Percentiles rank a stretch among this genome's conserved stretches.
These are phyloP conservation scores for Andrena fulva DNA, from an alignment of 2,888 invertebrate species.

Conservation along the genomic window DNA sequence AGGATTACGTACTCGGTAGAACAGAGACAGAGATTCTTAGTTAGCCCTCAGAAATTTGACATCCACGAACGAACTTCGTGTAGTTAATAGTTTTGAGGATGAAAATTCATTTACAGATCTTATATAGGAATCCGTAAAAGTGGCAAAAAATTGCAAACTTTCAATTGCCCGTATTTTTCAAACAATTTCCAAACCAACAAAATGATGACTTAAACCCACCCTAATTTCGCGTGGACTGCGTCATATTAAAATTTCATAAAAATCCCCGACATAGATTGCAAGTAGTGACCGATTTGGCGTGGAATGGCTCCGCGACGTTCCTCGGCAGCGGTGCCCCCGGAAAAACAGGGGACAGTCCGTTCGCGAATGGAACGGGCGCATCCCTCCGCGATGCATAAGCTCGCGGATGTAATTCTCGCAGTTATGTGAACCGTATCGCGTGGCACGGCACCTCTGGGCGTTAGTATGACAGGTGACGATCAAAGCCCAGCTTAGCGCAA, in stretches of 20 bases:
- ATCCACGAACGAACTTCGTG: not conserved
- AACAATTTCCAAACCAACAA: no score
- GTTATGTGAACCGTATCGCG: conserved; percentile 58
- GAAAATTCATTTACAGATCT: no score
- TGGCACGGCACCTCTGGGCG: conserved; percentile 62
- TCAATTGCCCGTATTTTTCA: no score
- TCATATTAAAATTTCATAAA: no score
- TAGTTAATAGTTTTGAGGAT: no score
- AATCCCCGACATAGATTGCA: no score
- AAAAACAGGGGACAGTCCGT: conserved; percentile 6
- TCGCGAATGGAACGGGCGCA: not conserved
- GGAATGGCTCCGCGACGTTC: no score
- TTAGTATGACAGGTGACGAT: conserved; percentile 81
- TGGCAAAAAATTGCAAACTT: no score
- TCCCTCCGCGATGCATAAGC: conserved; percentile 45
- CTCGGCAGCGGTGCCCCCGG: not conserved
- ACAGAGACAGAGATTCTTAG: conserved; percentile 28
- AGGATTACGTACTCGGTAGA: conserved; percentile 44
- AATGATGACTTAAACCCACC: no score
- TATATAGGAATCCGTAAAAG: no score
- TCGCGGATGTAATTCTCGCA: conserved; percentile 63
- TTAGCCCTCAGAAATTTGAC: not conserved
- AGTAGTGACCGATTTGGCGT: no score
- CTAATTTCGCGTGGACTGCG: no score
- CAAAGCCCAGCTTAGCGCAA: conserved; percentile 81